phyloP scores from a whole-genome alignment of 1,140 invertebrate genomes.

The Stratiolaelaps scimitus region DNA sequence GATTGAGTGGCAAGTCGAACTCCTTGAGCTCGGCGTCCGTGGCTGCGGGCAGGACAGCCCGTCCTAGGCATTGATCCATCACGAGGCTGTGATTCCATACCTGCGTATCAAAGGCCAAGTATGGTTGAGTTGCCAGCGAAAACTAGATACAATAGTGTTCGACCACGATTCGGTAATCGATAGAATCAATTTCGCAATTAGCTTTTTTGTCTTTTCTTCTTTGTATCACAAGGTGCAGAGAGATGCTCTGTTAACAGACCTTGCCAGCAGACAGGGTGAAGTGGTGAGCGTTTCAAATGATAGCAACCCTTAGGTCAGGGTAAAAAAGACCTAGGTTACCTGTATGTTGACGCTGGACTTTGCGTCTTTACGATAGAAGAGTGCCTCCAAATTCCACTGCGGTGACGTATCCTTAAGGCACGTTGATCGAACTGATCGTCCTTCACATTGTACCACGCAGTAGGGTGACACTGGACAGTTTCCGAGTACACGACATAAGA shows the following conservation, averaged over 20 bases:
- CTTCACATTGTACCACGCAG: constrained; percentile 13
- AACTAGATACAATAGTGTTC: no score
- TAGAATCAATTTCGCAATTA: not conserved
- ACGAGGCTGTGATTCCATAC: constrained; percentile 24
- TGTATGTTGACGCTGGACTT: constrained; percentile 3
- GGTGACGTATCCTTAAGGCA: not conserved
- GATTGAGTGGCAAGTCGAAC: constrained; percentile 1
- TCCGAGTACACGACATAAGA: no score
- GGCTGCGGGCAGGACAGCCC: not conserved
- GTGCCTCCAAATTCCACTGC: constrained; percentile 5
- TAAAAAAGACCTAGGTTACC: not conserved
- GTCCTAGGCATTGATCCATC: constrained; percentile 14
- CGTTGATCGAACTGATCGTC: not conserved
- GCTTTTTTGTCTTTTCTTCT: not conserved
- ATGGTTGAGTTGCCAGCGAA: no score
- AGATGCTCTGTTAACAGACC: not conserved
- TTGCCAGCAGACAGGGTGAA: not conserved
- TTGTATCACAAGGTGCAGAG: not conserved
- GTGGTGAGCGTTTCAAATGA: no score
- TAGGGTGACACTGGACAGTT: not conserved
- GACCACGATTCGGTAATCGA: not conserved
- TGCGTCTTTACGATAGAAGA: constrained; percentile 11
- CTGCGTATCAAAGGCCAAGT: constrained; percentile 7
- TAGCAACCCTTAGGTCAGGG: no score
- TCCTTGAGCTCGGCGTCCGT: not conserved